Base-by-base conservation (phyloP, 2,113 vertebrate genomes). In the Pangasianodon gigas region DNA sequence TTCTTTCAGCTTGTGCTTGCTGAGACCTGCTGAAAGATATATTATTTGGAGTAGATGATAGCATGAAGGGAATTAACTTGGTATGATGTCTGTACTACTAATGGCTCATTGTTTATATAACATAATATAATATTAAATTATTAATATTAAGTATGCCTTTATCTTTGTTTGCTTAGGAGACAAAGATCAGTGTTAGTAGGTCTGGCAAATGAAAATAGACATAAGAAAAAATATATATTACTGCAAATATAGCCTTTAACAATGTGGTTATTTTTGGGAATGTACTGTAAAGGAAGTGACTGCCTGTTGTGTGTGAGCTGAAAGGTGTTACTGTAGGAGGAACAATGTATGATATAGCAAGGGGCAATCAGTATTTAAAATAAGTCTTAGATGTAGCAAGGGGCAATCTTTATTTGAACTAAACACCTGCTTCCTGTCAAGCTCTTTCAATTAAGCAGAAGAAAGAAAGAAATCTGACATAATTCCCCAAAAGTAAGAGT, bases 401-500 rank as follows among this genome's bases (percentile, higher is more conserved):
- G 86, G 86, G 26, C 67, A 41, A 41, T 37, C 69, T 44, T 71
- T 75, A 41, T 75, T 75, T 75, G 86, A 88, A 67, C 80, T 82
- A 37, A 86, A 52, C 90, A 87, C 87, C 90, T 89, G 90, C 74
- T 90, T 75, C 48, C 75, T 82, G 65, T 88, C 85, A 90, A 84
- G 46, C 89, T 67, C 54, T 71, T 80, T 81, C 85, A 86, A 77
- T 90, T 88, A 89, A 87, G 86, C 75, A 82, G 83, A 88, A 89
- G 71, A 87, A n/a, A 74, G 74, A 84, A 82, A 81, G n/a, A 88
- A 88, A 92, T 91, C 87, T 83, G 80, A 89, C 69, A 88, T 87
- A 89, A 90, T 91, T 90, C 85, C 86, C 85, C 67, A 48, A 85
- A 90, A 92, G 80, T 74, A 91, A 91, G 74, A 89, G 60, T 82